Evolutionary conservation across 1,140 invertebrate species (phyloP).

Genomic region (Diachasmimorpha longicaudata): DNA sequence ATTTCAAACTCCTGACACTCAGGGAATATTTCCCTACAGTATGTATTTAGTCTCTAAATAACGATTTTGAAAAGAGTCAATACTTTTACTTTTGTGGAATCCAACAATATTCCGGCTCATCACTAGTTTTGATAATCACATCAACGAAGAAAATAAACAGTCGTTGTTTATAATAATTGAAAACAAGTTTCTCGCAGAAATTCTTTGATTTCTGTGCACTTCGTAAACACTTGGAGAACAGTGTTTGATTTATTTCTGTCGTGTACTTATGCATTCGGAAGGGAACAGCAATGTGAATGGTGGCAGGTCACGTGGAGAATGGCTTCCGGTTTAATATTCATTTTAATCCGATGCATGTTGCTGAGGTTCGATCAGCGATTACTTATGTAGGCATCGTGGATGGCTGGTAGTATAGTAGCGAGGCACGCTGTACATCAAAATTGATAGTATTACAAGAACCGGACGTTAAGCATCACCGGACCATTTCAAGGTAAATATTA

Average conservation of each 20-base stretch:
- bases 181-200: no score
- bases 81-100: no score
- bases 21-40: no score
- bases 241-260: background rate
- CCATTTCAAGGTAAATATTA: background rate
- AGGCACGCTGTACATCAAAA: constrained; percentile 22
- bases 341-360: constrained; percentile 10
- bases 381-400: background rate
- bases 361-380: background rate
- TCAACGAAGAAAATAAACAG: no score
- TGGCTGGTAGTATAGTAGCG: background rate
- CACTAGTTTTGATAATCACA: no score
- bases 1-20: no score
- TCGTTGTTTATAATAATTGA: no score
- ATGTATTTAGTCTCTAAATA: no score
- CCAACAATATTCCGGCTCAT: no score
- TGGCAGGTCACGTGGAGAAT: constrained; percentile 25
- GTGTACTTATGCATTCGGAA: background rate
- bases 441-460: constrained; percentile 5
- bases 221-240: background rate
- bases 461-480: background rate
- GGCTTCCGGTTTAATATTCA: constrained; percentile 23
- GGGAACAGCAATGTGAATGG: constrained; percentile 5
- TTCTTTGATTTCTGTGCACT: no score
- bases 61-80: no score